phyloP scores from a whole-genome alignment of 2,888 invertebrate species.

The Pseudococcus viburni region DNA sequence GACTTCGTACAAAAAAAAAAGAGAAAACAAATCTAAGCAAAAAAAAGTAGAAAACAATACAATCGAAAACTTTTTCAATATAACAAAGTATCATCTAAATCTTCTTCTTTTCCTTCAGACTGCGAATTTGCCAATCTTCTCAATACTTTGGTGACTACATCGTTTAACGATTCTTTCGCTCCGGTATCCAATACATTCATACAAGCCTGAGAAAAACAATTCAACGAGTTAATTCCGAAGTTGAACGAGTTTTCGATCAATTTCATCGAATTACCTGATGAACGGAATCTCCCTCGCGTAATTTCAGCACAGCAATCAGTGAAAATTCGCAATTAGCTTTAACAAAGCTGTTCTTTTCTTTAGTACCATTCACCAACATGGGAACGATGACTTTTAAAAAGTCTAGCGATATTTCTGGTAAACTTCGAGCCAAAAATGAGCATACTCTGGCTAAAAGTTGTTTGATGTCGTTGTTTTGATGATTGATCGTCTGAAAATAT shows the following conservation, averaged over 20 bases:
- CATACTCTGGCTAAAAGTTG: conserved; percentile 88
- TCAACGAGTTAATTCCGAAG: background rate
- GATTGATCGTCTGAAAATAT: conserved; percentile 86
- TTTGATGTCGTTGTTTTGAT: conserved; percentile 93
- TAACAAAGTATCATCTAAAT: conserved; percentile 88
- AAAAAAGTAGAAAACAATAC: background rate
- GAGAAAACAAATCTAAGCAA: background rate
- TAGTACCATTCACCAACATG: conserved; percentile 96
- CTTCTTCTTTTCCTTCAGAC: conserved; percentile 89
- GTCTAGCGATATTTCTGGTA: conserved; percentile 78
- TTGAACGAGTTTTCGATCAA: background rate
- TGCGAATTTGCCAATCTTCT: conserved; percentile 81
- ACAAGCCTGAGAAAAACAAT: conserved; percentile 76
- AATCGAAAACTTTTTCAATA: conserved; percentile 40
- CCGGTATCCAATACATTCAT: conserved; percentile 85
- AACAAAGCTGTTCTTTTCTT: conserved; percentile 97
- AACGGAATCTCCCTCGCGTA: conserved; percentile 82
- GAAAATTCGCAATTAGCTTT: conserved; percentile 95
- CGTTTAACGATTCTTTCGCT: conserved; percentile 88
- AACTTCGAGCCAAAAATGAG: conserved; percentile 80
- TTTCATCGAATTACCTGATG: conserved; percentile 65
- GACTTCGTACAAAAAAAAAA: conserved; percentile 42
- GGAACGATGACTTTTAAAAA: conserved; percentile 86
- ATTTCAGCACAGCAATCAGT: conserved; percentile 85
- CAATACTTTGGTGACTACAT: conserved; percentile 90